phyloP scores from a whole-genome alignment of 2,888 invertebrate species.

The Aphodius sticticus region DNA sequence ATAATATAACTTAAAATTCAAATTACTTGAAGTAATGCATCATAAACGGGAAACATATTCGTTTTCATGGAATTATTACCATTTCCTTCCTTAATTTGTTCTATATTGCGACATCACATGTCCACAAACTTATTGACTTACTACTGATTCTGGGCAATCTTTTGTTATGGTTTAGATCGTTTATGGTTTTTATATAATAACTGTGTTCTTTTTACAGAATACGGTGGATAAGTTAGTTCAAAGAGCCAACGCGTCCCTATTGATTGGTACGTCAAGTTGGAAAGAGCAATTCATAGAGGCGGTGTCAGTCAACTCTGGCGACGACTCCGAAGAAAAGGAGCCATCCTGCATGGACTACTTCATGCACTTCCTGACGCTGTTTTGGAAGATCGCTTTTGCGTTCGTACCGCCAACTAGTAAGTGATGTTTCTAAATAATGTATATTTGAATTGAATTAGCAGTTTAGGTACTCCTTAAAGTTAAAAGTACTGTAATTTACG shows the following conservation, averaged over 20 bases:
- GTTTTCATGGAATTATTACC: no score
- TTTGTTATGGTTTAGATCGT: not conserved
- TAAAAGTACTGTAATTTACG: no score
- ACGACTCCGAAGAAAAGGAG: constrained; percentile 67
- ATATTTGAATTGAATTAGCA: not conserved
- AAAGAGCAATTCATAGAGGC: constrained; percentile 98
- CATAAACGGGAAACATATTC: no score
- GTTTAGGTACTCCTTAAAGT: no score
- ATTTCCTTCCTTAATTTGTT: no score
- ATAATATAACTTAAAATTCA: no score
- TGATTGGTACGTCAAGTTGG: constrained; percentile 98
- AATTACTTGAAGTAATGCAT: no score
- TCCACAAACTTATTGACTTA: not conserved
- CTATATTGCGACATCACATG: no score
- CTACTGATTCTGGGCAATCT: not conserved
- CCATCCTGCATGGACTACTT: constrained; percentile 93
- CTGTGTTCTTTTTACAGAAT: constrained; percentile 69
- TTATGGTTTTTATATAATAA: no score
- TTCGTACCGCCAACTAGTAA: constrained; percentile 97
- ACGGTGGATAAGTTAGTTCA: constrained; percentile 98
- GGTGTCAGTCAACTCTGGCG: constrained; percentile 91
- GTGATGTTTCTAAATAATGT: constrained; percentile 39
- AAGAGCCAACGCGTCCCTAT: constrained; percentile 93
- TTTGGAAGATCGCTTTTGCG: constrained; percentile 98
- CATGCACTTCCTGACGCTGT: constrained; percentile 94